These are phyloP conservation scores for Acanthosoma haemorrhoidale DNA, from an alignment of 2,888 invertebrate species.

Conservation along the genomic window DNA sequence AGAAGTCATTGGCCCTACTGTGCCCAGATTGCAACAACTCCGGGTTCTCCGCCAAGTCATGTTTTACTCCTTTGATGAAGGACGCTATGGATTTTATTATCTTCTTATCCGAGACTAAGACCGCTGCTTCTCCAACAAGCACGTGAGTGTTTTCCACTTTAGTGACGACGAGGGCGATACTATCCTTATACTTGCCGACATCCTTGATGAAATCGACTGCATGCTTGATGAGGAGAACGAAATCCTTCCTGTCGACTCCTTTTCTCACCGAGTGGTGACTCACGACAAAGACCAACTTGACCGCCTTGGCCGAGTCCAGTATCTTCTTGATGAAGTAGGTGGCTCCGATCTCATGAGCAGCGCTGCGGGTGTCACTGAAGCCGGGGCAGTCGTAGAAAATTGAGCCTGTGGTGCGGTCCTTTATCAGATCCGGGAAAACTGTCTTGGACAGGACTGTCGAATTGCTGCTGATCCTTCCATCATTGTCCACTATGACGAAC, in stretches of 20 bases:
- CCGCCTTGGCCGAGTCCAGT: neutral
- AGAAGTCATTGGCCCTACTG: neutral
- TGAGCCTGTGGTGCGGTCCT: neutral
- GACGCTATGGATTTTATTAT: neutral
- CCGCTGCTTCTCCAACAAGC: too few relatives aligned
- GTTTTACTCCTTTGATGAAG: neutral
- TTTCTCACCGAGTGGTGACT: neutral
- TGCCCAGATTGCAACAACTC: neutral
- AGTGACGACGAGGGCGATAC: constrained; percentile 11
- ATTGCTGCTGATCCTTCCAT: neutral
- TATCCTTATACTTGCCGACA: neutral
- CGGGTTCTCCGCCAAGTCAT: neutral
- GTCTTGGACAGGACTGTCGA: constrained; percentile 11
- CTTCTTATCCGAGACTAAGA: neutral
- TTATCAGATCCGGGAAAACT: neutral
- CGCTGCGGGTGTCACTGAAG: constrained; percentile 10
- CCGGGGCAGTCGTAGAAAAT: constrained; percentile 17
- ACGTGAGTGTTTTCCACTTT: constrained; percentile 8
- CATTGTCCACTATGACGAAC: neutral
- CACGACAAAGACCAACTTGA: constrained; percentile 12
- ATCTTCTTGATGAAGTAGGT: constrained; percentile 18
- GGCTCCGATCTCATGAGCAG: constrained; percentile 15
- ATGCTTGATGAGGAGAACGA: neutral
- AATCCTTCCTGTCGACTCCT: constrained; percentile 14
- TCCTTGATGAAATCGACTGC: neutral